Conservation (phyloP, 2,797 vertebrate genomes). For the Atherinosoma microstoma region DNA sequence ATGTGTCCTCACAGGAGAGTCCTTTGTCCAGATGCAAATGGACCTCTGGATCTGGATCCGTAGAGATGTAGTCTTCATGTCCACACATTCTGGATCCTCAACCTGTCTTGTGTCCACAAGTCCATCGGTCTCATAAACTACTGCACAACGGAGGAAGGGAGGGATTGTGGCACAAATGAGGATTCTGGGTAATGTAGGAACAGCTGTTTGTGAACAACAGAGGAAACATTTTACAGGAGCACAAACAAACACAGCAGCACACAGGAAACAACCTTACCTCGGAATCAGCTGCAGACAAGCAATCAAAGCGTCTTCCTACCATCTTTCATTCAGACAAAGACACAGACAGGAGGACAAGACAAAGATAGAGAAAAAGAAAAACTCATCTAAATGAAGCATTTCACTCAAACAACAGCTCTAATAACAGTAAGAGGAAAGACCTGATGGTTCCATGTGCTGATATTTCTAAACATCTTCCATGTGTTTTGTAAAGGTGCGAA, state of each 20-base stretch:
- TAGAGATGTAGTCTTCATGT: no score
- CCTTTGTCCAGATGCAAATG: no score
- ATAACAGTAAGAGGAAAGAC: background rate
- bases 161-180: background rate
- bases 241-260: conserved; percentile 21
- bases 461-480: no score
- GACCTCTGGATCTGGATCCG: no score
- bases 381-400: conserved; percentile 19
- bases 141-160: background rate
- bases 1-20: no score
- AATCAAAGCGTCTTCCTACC: conserved; percentile 83
- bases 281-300: conserved; percentile 79
- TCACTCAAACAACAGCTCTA: background rate
- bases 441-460: no score
- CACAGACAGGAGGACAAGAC: conserved; percentile 47
- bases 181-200: conserved; percentile 5
- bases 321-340: conserved; percentile 71
- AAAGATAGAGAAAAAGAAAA: conserved; percentile 13
- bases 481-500: no score
- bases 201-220: background rate
- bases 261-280: conserved; percentile 78
- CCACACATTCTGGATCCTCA: no score
- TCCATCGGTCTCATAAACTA: background rate
- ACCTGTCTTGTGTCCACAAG: no score
- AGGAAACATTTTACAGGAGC: background rate